These are phyloP conservation scores for Myrmecobius fasciatus DNA, from an alignment of 2,113 vertebrate genomes.

Conservation along the genomic window DNA sequence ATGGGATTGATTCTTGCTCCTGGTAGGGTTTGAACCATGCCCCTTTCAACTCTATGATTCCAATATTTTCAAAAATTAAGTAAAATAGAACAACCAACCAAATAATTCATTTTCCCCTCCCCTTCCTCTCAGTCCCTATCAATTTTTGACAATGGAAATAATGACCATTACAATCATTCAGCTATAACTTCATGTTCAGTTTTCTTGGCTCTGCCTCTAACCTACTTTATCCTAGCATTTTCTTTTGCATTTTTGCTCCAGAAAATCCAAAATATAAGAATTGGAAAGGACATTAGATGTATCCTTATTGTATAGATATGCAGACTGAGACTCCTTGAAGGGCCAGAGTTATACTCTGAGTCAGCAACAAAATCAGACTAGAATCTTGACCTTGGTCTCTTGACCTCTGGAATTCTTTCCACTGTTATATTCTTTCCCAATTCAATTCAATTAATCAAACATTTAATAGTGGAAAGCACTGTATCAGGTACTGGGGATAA, in stretches of 20 bases:
- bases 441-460: neutral
- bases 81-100: neutral
- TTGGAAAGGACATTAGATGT: neutral
- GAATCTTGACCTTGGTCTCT: neutral
- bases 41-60: neutral
- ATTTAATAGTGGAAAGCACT: neutral
- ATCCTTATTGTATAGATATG: neutral
- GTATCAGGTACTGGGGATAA: neutral
- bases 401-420: neutral
- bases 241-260: too few relatives aligned
- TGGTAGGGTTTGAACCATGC: neutral
- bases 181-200: neutral
- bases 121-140: too few relatives aligned
- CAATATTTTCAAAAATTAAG: neutral
- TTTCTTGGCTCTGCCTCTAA: neutral
- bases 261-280: neutral
- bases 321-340: neutral
- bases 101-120: neutral
- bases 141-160: too few relatives aligned
- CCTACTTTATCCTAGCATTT: neutral
- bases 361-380: neutral
- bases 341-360: neutral
- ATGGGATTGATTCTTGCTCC: neutral
- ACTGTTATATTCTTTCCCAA: neutral
- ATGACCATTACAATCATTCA: too few relatives aligned